Base-by-base conservation (phyloP, 1,140 invertebrate genomes). In the Colletes gigas region DNA sequence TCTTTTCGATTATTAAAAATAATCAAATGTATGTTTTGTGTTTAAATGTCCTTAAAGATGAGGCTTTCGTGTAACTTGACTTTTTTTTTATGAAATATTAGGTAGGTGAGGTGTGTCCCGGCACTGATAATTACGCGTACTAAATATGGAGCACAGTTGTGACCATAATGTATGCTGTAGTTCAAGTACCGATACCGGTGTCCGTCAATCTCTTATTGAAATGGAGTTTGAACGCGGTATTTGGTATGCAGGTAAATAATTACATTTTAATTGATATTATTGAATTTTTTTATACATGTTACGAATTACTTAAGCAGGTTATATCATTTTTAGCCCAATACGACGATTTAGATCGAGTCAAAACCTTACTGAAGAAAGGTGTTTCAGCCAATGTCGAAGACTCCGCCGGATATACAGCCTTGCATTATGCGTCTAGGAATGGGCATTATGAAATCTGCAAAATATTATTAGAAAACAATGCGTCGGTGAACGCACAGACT, bases 161-260 rank as follows among this genome's bases (percentile, higher is more conserved):
- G 69, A 17, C 17, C 55, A 83, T 68, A 65, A 77, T 50, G 79
- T 84, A 15, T 91, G 91, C 72, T 93, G 92, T 75, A 83, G 86
- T 84, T 82, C 75, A 19, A 82, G 67, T 81, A 73, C 57, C 68
- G 85, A 77, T 71, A 88, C 93, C 67, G 94, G 95, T 77, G 30
- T 96, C 41, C 92, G 92, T 77, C 97, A 98, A 91, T 96, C 96
- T 74, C 89, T 98, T 73, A 95, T 95, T 78, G 98, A 98, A 94
- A 95, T 98, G 94, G 97, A 98, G 86, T 98, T 98, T 94, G 97
- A 98, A 92, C 95, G 97, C 82, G 97, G 98, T 68, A 96, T 98
- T 89, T 98, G 97, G 97, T 95, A 95, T 90, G 96, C 97, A 91
- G 96, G 96, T 97, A 90, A 90, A 85, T 87, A 87, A 60, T 59